Base-by-base conservation (phyloP, 2,797 vertebrate genomes). In the Poeciliopsis turneri region DNA sequence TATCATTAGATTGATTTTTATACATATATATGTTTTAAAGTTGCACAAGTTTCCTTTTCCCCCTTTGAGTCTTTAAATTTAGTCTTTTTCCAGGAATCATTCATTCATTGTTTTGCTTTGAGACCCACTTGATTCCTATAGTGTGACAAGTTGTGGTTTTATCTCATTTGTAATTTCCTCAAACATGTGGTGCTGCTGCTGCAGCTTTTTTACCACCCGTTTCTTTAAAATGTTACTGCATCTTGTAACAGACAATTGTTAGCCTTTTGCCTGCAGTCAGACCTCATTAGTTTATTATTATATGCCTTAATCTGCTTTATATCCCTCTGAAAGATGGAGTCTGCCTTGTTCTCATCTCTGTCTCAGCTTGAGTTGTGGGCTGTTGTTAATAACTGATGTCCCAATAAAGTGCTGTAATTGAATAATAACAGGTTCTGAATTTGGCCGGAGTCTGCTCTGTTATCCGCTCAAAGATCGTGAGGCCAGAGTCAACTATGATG, bases 381-480 rank as follows among this genome's bases (percentile, higher is more conserved):
- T 74, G n/a, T 71, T 53, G 57, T 72, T 47, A 87, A 87, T 86
- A 85, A 83, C 85, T 81, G 88, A 90, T 81, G 80, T 81, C 85
- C 85, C 89, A 86, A 86, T 89, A 80, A 85, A 87, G 90, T 75
- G 78, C 16, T 41, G 80, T 92, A 92, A 92, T 90, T 89, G 82
- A 94, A 92, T 90, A 88, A 91, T 86, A 81, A 74, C 81, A 88
- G 86, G 86, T 93, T 93, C 94, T 92, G 88, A 90, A 94, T 92
- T 94, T 85, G 90, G 85, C 88, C 77, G 16, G 79, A 89, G 82
- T 86, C 85, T 36, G 41, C 57, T 79, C 66, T 88, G 87, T 89
- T 86, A 91, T 93, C 89, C 83, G 77, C 82, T 81, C 80, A 83
- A 76, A 91, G 84, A 90, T 92, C 90, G 85, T 18, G 75, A 75